Base-by-base conservation (phyloP, 2,888 invertebrate species). In the Deladenus siricidicola region DNA sequence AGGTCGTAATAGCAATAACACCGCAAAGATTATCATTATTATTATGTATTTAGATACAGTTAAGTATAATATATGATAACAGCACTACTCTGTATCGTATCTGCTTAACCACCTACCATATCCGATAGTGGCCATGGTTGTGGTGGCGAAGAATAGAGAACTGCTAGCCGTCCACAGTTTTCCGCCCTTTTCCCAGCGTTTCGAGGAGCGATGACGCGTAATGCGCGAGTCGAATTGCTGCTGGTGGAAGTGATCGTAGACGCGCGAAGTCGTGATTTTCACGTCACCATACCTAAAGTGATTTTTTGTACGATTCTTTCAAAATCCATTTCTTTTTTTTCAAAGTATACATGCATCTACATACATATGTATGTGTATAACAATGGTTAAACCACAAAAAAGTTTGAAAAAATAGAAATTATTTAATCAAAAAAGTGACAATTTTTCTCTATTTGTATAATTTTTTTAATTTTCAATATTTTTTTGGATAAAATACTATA, bases 81-180 rank as follows among this genome's bases (percentile, higher is more conserved):
- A n/a, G n/a, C n/a, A n/a, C n/a, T n/a, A n/a, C n/a, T n/a, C n/a
- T n/a, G 39, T 34, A 34, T 14, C 6, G 39, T 34, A 26, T 30
- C 3, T 1, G 4, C 1, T 26, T 2, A 28, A 30, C 2, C 43
- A 24, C 29, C 21, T 28, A 60, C 60, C 60, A 45, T 60, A 60
- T 26, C 75, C 78, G 26, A 78, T 79, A 19, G 78, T 78, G 3
- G 78, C 76, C 78, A 78, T 78, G 1, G 78, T 78, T 2, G 78
- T 78, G 4, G 76, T 76, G 2, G 78, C 73, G 58, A 78, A 78
- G 63, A 78, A 78, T 4, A 78, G 60, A 0, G 78, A 71, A 52
- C 75, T 75, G 50, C 70, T 68, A 14, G 71, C 67, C 14, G 78
- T 79, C 78, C 78, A 78, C 69, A 77, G 63, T 60, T 78, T 75